These are phyloP conservation scores for Collichthys lucidus DNA, from an alignment of 2,113 vertebrate genomes.

Conservation along the genomic window DNA sequence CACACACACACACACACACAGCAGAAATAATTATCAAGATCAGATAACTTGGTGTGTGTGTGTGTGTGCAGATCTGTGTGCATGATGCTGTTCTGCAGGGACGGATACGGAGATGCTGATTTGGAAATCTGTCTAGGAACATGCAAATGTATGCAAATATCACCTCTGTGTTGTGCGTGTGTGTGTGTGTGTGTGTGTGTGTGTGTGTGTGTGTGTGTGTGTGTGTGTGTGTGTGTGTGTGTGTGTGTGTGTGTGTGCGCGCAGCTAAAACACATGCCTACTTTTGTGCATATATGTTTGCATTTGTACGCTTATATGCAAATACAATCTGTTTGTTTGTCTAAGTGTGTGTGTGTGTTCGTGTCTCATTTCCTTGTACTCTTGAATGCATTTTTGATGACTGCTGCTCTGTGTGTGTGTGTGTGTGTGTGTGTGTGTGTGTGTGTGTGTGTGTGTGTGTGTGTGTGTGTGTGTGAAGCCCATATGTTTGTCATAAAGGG, in stretches of 20 bases:
- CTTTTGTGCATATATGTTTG: slow-evolving; percentile 47
- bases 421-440: slow-evolving; percentile 22
- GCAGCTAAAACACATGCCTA: slow-evolving; percentile 47
- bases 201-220: slow-evolving; percentile 42
- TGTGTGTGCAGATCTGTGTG: slow-evolving; percentile 26
- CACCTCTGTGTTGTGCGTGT: slow-evolving; percentile 39
- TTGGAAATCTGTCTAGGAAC: slow-evolving; percentile 78
- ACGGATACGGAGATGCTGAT: slow-evolving; percentile 74
- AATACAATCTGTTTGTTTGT: slow-evolving; percentile 46
- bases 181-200: slow-evolving; percentile 40
- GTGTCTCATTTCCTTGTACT: slow-evolving; percentile 40
- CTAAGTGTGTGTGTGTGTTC: slow-evolving; percentile 3
- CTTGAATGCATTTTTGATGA: slow-evolving; percentile 37
- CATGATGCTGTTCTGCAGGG: slow-evolving; percentile 63
- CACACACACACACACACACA: slow-evolving; percentile 37
- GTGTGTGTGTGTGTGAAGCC: slow-evolving; percentile 30
- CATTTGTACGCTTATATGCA: slow-evolving; percentile 57
- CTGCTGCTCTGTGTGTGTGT: neutral
- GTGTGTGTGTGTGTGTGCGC: slow-evolving; percentile 42
- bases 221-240: slow-evolving; percentile 44
- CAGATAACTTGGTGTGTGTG: slow-evolving; percentile 19
- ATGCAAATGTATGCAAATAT: slow-evolving; percentile 80
- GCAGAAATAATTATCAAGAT: slow-evolving; percentile 58
- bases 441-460: slow-evolving; percentile 34
- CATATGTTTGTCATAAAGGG: slow-evolving; percentile 69